These are phyloP conservation scores for Pharmacophagus antenor DNA, from an alignment of 2,888 invertebrate genomes.

Conservation along the genomic window DNA sequence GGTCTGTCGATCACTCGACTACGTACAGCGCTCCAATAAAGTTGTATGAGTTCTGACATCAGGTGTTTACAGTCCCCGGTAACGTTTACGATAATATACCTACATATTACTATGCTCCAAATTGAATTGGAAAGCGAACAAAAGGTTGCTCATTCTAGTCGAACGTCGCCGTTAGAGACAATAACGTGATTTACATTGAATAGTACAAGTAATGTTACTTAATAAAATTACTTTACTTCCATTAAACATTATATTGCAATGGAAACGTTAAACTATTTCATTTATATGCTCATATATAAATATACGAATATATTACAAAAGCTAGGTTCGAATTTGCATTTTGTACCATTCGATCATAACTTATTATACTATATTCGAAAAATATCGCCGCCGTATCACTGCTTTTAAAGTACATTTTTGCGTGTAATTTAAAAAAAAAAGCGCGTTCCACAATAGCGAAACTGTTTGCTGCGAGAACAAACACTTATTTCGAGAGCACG, in stretches of 20 bases:
- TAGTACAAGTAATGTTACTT: background rate
- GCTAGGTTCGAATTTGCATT: too few species aligned
- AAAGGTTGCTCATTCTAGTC: background rate
- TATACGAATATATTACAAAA: too few species aligned
- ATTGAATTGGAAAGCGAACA: slow-evolving; percentile 26
- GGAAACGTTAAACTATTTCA: too few species aligned
- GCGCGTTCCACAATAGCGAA: slow-evolving; percentile 15
- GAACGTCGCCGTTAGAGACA: slow-evolving; percentile 1
- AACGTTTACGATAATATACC: slow-evolving; percentile 15
- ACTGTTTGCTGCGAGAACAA: slow-evolving; percentile 18
- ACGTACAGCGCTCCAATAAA: slow-evolving; percentile 14
- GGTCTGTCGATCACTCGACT: slow-evolving; percentile 20
- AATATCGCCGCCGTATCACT: background rate
- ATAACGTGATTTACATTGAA: background rate
- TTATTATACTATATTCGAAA: background rate
- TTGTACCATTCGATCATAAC: too few species aligned
- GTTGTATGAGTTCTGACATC: slow-evolving; percentile 27
- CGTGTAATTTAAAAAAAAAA: slow-evolving; percentile 14
- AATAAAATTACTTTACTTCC: background rate
- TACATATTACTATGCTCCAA: slow-evolving; percentile 21
- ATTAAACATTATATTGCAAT: too few species aligned
- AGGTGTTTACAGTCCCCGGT: slow-evolving; percentile 24
- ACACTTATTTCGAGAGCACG: slow-evolving; percentile 26
- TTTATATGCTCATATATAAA: too few species aligned
- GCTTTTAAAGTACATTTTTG: slow-evolving; percentile 9